Percentiles rank a stretch among this genome's conserved stretches.
Conservation (phyloP, 1,140 invertebrate genomes). For the Hormaphis cornu region DNA sequence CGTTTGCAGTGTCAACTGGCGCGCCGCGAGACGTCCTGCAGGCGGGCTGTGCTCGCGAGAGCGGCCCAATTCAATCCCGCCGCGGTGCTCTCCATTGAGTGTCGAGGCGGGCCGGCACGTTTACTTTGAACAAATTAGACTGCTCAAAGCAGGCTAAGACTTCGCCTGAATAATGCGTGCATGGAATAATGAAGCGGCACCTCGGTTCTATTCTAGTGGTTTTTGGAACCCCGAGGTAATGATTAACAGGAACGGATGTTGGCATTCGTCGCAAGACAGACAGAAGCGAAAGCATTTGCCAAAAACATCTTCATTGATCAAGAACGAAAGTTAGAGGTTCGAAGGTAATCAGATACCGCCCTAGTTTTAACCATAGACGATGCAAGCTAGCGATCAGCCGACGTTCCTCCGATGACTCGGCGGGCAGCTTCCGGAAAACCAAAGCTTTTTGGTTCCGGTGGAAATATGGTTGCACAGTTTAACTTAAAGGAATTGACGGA, state of each 20-base stretch:
- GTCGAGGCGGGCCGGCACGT: slow-evolving; percentile 54
- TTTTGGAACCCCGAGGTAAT: slow-evolving; percentile 65
- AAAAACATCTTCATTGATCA: slow-evolving; percentile 76
- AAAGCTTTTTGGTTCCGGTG: slow-evolving; percentile 77
- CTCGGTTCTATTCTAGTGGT: slow-evolving; percentile 57
- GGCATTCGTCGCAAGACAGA: slow-evolving; percentile 66
- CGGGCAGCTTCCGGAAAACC: slow-evolving; percentile 56
- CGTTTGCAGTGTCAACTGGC: too few relatives aligned
- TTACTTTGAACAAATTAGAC: slow-evolving; percentile 78
- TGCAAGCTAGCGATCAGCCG: slow-evolving; percentile 64
- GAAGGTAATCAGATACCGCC: slow-evolving; percentile 74
- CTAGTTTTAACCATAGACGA: slow-evolving; percentile 80
- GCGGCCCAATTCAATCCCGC: slow-evolving; percentile 42
- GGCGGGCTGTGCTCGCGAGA: slow-evolving; percentile 40
- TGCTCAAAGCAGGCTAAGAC: slow-evolving; percentile 64
- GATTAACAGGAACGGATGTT: slow-evolving; percentile 66
- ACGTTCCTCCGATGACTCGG: slow-evolving; percentile 49
- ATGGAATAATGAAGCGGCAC: slow-evolving; percentile 77
- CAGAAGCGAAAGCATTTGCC: slow-evolving; percentile 69
- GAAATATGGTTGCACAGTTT: slow-evolving; percentile 86
- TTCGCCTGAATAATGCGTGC: slow-evolving; percentile 61
- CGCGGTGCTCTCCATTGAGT: slow-evolving; percentile 53
- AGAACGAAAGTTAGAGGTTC: slow-evolving; percentile 75
- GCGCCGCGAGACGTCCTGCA: slow-evolving; percentile 41
- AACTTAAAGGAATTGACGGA: slow-evolving; percentile 87